Conservation (phyloP, 2,888 invertebrate species). For the Spisula solida region DNA sequence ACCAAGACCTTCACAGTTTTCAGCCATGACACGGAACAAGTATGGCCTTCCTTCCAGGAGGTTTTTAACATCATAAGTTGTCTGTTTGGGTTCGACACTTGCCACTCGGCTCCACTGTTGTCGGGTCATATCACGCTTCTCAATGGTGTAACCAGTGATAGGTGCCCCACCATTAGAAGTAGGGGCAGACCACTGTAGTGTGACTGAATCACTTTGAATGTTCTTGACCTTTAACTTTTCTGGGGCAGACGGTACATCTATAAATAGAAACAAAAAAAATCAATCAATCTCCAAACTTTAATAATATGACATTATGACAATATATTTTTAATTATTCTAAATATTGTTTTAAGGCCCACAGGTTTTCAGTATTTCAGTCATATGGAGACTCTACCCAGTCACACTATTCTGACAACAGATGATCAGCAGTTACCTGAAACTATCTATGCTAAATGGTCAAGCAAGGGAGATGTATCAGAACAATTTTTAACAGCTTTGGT, state of each 20-base stretch:
- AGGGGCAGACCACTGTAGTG: slow-evolving; percentile 95
- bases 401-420: too few relatives aligned
- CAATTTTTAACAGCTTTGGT: too few relatives aligned
- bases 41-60: slow-evolving; percentile 97
- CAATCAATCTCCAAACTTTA: background rate
- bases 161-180: slow-evolving; percentile 94
- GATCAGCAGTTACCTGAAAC: too few relatives aligned
- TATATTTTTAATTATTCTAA: too few relatives aligned
- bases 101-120: slow-evolving; percentile 79
- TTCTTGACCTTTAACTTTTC: slow-evolving; percentile 80
- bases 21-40: slow-evolving; percentile 95
- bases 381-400: too few relatives aligned
- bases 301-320: too few relatives aligned
- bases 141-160: slow-evolving; percentile 87
- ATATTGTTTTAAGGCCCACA: too few relatives aligned
- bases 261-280: slow-evolving; percentile 17
- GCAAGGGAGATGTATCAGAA: too few relatives aligned
- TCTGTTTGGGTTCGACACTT: slow-evolving; percentile 73
- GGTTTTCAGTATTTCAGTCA: too few relatives aligned
- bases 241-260: slow-evolving; percentile 85
- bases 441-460: too few relatives aligned
- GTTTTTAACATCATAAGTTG: slow-evolving; percentile 78
- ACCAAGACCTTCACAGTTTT: slow-evolving; percentile 96
- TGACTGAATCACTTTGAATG: slow-evolving; percentile 89
- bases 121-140: slow-evolving; percentile 88